Evolutionary conservation across 2,113 vertebrate species (phyloP), one percentile per base, ranked within the genome.

Genomic region (Noturus placidus): DNA sequence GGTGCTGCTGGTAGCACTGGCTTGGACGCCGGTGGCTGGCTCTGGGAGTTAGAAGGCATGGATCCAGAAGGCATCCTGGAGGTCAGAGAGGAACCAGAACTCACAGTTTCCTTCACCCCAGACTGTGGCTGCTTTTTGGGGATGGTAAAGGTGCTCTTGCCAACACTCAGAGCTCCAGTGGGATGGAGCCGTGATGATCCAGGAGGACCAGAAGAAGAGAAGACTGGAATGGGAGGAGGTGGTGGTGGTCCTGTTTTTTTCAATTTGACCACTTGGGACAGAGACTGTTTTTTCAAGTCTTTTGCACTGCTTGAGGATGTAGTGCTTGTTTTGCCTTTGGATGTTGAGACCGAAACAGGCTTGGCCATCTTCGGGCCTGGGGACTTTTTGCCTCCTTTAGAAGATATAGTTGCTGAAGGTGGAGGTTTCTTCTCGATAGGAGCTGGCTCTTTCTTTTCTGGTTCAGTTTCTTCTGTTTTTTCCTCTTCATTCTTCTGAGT

Each of bases 71-170:
- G 74, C 74, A 90, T 88, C 89, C 89, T 94, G 52, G 94, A 91
- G 0, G 91, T 86, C 0, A 91, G 79, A 0, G 92, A 90, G 4
- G 91, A 91, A 30, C 84, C 92, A 27, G 82, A 89, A 35, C 91
- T 87, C 1, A 67, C 30, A 38, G 89, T 6, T 0, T 95, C 95
- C 79, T 92, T 95, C 14, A 88, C 92, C 20, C 90, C 96, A 11
- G 78, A 93, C 88, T 94, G 96, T 82, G 85, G 94, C 89, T 94
- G 96, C 86, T 86, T 96, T 90, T 96, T 95, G 0, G 96, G 96
- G 88, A 96, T 96, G 50, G 95, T 95, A 61, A 95, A 96, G 89
- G 90, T 95, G 38, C 94, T 94, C 90, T 96, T 95, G 38, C 89
- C 88, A 72, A 95, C 95, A 14, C 95, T 92, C 59, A 96, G 90